These are phyloP conservation scores for Delichon dasypus DNA, from an alignment of 2,797 vertebrate genomes.

Conservation along the genomic window DNA sequence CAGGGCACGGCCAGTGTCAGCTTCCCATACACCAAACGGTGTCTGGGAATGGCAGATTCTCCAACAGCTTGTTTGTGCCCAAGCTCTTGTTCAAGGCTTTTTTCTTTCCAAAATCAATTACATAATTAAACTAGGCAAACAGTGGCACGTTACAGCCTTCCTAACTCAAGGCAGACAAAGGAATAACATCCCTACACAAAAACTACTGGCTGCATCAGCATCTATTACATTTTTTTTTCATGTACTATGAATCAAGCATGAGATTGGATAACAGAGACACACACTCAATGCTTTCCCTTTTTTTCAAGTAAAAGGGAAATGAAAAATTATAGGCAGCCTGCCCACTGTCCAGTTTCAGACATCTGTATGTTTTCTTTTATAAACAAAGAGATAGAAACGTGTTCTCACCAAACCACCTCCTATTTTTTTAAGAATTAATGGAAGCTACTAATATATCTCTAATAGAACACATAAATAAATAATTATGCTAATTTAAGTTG, in stretches of 20 bases:
- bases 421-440: neutral
- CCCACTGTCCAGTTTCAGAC: neutral
- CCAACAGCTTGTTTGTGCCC: neutral
- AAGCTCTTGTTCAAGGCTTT: neutral
- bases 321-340: neutral
- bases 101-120: neutral
- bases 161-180: neutral
- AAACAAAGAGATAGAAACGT: neutral
- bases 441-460: neutral
- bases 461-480: neutral
- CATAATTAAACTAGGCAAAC: neutral
- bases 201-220: neutral
- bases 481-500: neutral
- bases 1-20: neutral
- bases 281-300: neutral
- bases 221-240: neutral
- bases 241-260: neutral
- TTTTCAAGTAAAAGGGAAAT: neutral
- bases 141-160: neutral
- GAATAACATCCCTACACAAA: neutral
- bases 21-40: neutral
- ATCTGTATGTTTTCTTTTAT: neutral
- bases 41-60: neutral
- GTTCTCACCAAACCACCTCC: neutral
- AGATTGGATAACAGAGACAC: neutral